Evolutionary conservation across 2,888 invertebrate species (phyloP), one percentile per base, ranked within the genome.

Genomic region (Brenthis daphne): DNA sequence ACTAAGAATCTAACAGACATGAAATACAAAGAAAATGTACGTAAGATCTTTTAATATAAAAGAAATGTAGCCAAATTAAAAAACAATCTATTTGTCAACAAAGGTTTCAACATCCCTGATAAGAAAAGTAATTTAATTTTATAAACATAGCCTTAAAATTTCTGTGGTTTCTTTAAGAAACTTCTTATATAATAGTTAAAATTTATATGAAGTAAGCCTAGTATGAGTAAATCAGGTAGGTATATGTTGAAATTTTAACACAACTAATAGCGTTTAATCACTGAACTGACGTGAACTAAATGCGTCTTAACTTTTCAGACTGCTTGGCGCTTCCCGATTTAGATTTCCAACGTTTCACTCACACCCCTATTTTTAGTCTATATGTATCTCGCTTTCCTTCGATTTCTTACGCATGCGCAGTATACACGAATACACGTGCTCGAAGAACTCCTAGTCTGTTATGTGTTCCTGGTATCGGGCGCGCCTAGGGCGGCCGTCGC

Each of bases 401-500:
- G 29, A 4, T 29, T 29, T 29, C 29, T 77, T 73, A 89, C 81
- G 87, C 92, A 87, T 92, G 92, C 85, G 92, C 89, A 77, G 79
- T 82, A 83, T 83, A 84, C 82, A 84, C 77, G 85, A 86, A 81
- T 84, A 88, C 92, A 89, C 90, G 89, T 89, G 90, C 74, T 76
- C 64, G 47, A 61, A 48, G 65, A 80, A 70, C 88, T 91, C 82
- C 83, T 85, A 43, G 67, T 73, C 69, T 53, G 11, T 80, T 82
- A 78, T 93, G 91, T 0, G 78, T 70, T 70, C 94, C 85, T 93
- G 92, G 85, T 92, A 92, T 76, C 87, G 92, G 84, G 94, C 93
- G 84, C 94, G 94, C 82, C 89, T 89, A 82, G 93, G 93, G 84
- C 93, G 92, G 87, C 84, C 83, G 85, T 80, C 85, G 93, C 83